Percentiles rank a stretch among this genome's conserved stretches.
phyloP scores from a whole-genome alignment of 2,888 invertebrate genomes.

The Agelastica alni region DNA sequence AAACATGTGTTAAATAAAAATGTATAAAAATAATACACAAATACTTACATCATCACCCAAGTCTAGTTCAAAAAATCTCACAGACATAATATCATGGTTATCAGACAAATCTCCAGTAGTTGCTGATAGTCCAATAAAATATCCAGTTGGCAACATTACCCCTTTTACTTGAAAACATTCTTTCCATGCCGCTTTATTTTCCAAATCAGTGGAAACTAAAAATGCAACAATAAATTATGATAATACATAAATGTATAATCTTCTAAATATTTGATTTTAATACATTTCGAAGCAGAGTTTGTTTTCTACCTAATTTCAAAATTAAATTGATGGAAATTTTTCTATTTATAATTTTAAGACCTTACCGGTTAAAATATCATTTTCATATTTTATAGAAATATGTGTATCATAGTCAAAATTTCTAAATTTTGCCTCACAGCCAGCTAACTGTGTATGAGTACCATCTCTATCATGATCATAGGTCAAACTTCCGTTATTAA shows the following conservation, averaged over 20 bases:
- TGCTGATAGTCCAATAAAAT: conserved; percentile 91
- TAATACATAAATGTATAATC: no score
- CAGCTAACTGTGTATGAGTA: conserved; percentile 95
- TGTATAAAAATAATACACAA: background rate
- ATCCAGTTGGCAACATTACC: conserved; percentile 91
- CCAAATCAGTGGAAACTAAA: conserved; percentile 87
- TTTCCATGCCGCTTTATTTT: conserved; percentile 91
- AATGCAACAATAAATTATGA: no score
- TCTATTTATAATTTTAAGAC: background rate
- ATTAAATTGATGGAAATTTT: no score
- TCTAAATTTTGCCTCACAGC: conserved; percentile 95
- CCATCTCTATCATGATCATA: conserved; percentile 99
- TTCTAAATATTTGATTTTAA: no score
- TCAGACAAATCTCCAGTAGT: conserved; percentile 97
- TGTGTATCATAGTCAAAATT: conserved; percentile 90
- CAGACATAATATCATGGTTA: conserved; percentile 91
- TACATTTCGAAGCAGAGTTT: no score
- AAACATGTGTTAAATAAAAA: background rate
- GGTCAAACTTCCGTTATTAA: conserved; percentile 92
- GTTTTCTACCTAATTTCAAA: no score
- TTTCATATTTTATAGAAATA: conserved; percentile 87
- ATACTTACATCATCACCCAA: conserved; percentile 66
- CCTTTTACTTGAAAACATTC: conserved; percentile 89
- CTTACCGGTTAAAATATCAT: conserved; percentile 82
- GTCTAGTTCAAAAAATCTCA: conserved; percentile 92